Evolutionary conservation across 2,888 invertebrate species (phyloP).

Genomic region (Cheilosia vulpina): DNA sequence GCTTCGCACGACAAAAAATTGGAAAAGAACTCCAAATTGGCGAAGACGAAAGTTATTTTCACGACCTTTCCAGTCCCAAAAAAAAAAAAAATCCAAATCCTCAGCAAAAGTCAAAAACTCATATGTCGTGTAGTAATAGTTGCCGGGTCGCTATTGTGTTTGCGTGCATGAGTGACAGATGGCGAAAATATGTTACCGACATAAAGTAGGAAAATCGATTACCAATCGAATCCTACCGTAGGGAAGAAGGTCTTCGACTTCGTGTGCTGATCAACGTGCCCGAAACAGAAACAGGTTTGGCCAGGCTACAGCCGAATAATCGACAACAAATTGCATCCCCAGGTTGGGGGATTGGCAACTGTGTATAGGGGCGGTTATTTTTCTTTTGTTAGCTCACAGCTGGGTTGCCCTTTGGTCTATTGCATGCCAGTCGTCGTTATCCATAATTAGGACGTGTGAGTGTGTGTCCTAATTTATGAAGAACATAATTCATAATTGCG

Average conservation of each 20-base stretch:
- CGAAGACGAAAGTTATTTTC: conserved; percentile 37
- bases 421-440: conserved; percentile 32
- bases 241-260: not conserved
- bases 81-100: not conserved
- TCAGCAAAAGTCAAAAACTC: conserved; percentile 10
- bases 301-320: conserved; percentile 31
- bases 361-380: not conserved
- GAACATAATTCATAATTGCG: conserved; percentile 46
- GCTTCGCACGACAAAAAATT: not conserved
- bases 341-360: not conserved
- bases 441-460: conserved; percentile 35
- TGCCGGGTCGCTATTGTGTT: not conserved
- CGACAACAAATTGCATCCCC: conserved; percentile 34
- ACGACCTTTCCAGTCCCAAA: conserved; percentile 7
- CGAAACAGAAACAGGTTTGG: conserved; percentile 16
- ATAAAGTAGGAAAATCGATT: conserved; percentile 30
- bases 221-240: conserved; percentile 35
- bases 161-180: conserved; percentile 40
- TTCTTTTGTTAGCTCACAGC: not conserved
- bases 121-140: conserved; percentile 19
- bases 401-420: not conserved
- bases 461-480: conserved; percentile 29
- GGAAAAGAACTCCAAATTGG: conserved; percentile 1
- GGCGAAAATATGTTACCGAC: conserved; percentile 31
- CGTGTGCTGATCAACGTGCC: not conserved